phyloP scores from a whole-genome alignment of 1,140 invertebrate species.

The Drosophila arawakana region DNA sequence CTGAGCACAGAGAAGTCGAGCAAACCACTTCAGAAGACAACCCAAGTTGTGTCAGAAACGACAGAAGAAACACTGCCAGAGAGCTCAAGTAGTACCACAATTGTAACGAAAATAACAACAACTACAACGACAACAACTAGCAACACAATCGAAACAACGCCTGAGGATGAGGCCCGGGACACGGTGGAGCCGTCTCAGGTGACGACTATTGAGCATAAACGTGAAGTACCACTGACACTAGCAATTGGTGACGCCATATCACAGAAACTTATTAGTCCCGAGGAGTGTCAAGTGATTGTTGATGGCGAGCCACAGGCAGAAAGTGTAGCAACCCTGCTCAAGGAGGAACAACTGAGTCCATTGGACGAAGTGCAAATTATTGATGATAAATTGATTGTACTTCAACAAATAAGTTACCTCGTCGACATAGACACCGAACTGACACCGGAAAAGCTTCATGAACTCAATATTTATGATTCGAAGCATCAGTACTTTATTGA shows the following conservation, averaged over 20 bases:
- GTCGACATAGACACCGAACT: slow-evolving; percentile 83
- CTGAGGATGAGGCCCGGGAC: slow-evolving; percentile 60
- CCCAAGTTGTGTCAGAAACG: slow-evolving; percentile 32
- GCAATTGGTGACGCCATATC: slow-evolving; percentile 90
- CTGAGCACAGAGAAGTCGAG: slow-evolving; percentile 86
- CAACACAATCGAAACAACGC: slow-evolving; percentile 32
- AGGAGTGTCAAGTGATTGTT: slow-evolving; percentile 88
- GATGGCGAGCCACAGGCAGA: slow-evolving; percentile 86
- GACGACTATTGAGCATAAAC: slow-evolving; percentile 45
- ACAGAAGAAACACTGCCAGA: slow-evolving; percentile 44
- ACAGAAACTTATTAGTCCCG: slow-evolving; percentile 90
- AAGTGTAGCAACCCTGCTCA: slow-evolving; percentile 87
- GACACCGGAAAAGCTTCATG: slow-evolving; percentile 88
- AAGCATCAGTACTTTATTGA: slow-evolving; percentile 91
- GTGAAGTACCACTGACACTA: slow-evolving; percentile 78
- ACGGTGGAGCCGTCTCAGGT: slow-evolving; percentile 41
- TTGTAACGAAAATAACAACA: slow-evolving; percentile 64
- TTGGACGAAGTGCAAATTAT: slow-evolving; percentile 88
- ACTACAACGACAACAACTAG: slow-evolving; percentile 60
- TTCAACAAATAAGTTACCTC: slow-evolving; percentile 71
- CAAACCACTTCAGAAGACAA: slow-evolving; percentile 76
- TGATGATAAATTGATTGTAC: slow-evolving; percentile 85
- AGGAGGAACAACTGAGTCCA: slow-evolving; percentile 88
- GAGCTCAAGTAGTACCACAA: slow-evolving; percentile 43
- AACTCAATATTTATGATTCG: slow-evolving; percentile 90